Evolutionary conservation across 2,888 invertebrate species (phyloP).

Genomic region (Galerucella pusilla): DNA sequence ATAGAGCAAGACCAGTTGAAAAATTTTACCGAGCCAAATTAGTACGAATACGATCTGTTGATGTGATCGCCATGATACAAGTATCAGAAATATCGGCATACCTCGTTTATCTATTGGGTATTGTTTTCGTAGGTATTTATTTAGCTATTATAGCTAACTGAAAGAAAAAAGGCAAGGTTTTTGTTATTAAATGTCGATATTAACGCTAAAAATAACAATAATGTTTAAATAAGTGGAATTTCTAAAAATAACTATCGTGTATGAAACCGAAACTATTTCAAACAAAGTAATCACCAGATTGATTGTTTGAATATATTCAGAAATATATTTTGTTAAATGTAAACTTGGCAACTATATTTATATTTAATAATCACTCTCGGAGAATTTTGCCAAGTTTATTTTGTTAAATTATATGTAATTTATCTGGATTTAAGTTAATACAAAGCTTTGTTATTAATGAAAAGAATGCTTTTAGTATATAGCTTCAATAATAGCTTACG

Average conservation of each 20-base stretch:
- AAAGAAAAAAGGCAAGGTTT: conserved; percentile 41
- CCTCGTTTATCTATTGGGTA: conserved; percentile 56
- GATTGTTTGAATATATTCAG: background rate
- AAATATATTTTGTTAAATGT: too few species aligned
- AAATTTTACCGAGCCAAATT: conserved; percentile 49
- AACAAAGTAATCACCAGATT: too few species aligned
- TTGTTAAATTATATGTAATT: too few species aligned
- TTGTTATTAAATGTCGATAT: conserved; percentile 26
- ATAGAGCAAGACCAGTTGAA: conserved; percentile 45
- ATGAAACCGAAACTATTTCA: too few species aligned
- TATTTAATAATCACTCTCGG: too few species aligned
- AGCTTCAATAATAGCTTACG: too few species aligned
- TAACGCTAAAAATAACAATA: conserved; percentile 20
- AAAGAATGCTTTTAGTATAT: too few species aligned
- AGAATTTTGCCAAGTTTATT: too few species aligned
- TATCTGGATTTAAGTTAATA: too few species aligned
- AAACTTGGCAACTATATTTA: too few species aligned
- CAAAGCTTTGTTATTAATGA: too few species aligned
- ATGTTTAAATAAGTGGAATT: conserved; percentile 1
- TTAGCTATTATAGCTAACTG: conserved; percentile 55
- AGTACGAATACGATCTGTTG: conserved; percentile 43
- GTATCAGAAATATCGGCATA: conserved; percentile 47
- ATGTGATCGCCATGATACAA: conserved; percentile 31
- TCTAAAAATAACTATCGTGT: background rate
- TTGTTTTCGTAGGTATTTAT: conserved; percentile 55